phyloP scores from a whole-genome alignment of 2,888 invertebrate genomes.

The Gibbula magus region DNA sequence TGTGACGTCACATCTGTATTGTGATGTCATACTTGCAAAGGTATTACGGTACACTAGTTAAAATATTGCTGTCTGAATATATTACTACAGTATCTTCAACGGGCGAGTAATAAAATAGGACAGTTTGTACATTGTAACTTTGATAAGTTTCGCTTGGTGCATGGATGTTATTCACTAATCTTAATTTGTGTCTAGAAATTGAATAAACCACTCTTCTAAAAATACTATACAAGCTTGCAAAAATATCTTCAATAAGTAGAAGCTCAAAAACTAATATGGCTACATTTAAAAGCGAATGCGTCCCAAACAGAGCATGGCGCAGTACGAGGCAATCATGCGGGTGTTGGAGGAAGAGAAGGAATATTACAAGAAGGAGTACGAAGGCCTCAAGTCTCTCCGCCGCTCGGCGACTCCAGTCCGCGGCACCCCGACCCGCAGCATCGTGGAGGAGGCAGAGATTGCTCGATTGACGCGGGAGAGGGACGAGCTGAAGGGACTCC shows the following conservation, averaged over 20 bases:
- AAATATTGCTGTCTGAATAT: too few relatives aligned
- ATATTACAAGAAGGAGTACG: slow-evolving; percentile 72
- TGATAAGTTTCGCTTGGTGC: too few relatives aligned
- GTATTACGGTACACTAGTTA: too few relatives aligned
- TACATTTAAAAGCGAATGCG: not conserved
- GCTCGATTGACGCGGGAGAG: slow-evolving; percentile 68
- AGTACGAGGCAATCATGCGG: slow-evolving; percentile 69
- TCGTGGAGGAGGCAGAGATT: slow-evolving; percentile 66
- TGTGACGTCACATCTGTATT: too few relatives aligned
- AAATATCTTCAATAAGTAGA: not conserved
- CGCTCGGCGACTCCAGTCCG: slow-evolving; percentile 70
- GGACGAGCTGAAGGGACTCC: slow-evolving; percentile 73
- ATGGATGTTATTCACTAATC: too few relatives aligned
- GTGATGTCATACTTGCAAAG: too few relatives aligned
- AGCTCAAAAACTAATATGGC: not conserved
- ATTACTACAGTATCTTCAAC: too few relatives aligned
- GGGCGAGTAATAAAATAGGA: too few relatives aligned
- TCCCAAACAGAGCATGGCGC: slow-evolving; percentile 59
- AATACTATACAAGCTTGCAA: too few relatives aligned
- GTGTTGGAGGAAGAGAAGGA: slow-evolving; percentile 73
- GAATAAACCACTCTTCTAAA: too few relatives aligned
- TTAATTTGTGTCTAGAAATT: too few relatives aligned
- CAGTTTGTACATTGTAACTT: too few relatives aligned
- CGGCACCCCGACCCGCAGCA: slow-evolving; percentile 66
- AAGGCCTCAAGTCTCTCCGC: slow-evolving; percentile 62